Conservation (phyloP, 2,797 vertebrate species). For the Picus viridis region DNA sequence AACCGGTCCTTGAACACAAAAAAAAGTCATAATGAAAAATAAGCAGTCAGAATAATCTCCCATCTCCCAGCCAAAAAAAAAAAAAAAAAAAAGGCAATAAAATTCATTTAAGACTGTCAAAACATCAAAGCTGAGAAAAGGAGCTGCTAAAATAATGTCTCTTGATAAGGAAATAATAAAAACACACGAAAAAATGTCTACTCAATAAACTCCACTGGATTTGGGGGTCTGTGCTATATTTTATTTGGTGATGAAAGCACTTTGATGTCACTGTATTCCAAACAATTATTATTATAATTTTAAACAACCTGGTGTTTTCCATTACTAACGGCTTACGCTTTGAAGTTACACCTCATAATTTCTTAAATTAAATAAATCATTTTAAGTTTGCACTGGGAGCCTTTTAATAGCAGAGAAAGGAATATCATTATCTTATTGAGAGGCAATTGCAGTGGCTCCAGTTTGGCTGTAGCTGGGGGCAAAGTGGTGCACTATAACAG, state of each 20-base stretch:
- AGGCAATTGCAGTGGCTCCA: constrained; percentile 88
- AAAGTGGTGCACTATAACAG: constrained; percentile 84
- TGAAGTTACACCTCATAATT: constrained; percentile 91
- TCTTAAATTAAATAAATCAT: constrained; percentile 90
- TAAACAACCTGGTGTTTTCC: constrained; percentile 89
- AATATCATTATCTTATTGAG: constrained; percentile 92
- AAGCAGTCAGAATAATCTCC: constrained; percentile 74
- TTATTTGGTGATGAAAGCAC: constrained; percentile 85
- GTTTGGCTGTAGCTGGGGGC: constrained; percentile 87
- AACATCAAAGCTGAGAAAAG: constrained; percentile 81
- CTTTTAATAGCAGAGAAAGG: constrained; percentile 89
- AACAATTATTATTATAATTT: constrained; percentile 90
- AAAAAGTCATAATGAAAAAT: constrained; percentile 72
- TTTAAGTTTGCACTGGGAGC: constrained; percentile 88
- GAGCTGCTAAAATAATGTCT: constrained; percentile 77
- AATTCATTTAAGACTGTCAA: constrained; percentile 78
- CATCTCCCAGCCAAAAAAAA: constrained; percentile 40
- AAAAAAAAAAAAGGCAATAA: constrained; percentile 78
- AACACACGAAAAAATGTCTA: constrained; percentile 74
- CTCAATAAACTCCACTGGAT: constrained; percentile 79
- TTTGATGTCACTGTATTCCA: constrained; percentile 86
- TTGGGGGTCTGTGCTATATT: constrained; percentile 78
- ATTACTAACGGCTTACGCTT: constrained; percentile 86
- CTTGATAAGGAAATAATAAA: constrained; percentile 83
- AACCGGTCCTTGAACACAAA: constrained; percentile 70